Evolutionary conservation across 2,113 vertebrate species (phyloP), one percentile per base, ranked within the genome.

Genomic region (Gyps fulvus): DNA sequence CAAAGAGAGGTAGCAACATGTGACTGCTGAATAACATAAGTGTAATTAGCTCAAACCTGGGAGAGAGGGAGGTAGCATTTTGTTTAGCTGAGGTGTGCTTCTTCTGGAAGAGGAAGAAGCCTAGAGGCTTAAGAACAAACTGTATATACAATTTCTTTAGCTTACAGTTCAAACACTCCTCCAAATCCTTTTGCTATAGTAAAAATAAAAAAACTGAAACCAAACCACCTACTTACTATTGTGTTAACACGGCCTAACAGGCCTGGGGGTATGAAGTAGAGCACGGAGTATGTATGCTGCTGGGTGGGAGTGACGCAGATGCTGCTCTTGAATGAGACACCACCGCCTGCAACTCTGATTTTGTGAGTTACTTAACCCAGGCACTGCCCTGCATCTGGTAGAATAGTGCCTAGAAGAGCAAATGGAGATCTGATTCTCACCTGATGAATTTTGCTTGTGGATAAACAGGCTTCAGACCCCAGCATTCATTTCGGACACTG

Each of bases 131-230:
- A 40, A 70, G 36, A 73, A 19, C 84, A 79, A 70, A 58, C 49
- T n/a, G 34, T 71, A 11, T 50, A 10, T 38, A 19, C 38, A 17
- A 38, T 65, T 91, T 94, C 58, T 67, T 40, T 66, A 29, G 29
- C 45, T 72, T 91, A 66, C 26, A 38, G 9, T 62, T 94, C 57
- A 91, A 90, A 58, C 8, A 11, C 42, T 66, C 34, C 34, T 78
- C 26, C 26, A 70, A 83, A 85, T 76, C 40, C 42, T 90, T 80
- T 58, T 94, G 22, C 81, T 83, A 1, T 14, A 47, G 40, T 62
- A 76, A 61, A 88, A 84, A 57, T 55, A 79, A 70, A 84, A 87
- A 85, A 93, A 65, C 43, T 83, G 88, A 95, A 89, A 91, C 50
- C 19, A 58, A 89, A 63, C 31, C 31, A 26, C 73, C 78, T 61